Evolutionary conservation across 2,888 invertebrate species (phyloP).

Genomic region (Eupithecia subfuscata): DNA sequence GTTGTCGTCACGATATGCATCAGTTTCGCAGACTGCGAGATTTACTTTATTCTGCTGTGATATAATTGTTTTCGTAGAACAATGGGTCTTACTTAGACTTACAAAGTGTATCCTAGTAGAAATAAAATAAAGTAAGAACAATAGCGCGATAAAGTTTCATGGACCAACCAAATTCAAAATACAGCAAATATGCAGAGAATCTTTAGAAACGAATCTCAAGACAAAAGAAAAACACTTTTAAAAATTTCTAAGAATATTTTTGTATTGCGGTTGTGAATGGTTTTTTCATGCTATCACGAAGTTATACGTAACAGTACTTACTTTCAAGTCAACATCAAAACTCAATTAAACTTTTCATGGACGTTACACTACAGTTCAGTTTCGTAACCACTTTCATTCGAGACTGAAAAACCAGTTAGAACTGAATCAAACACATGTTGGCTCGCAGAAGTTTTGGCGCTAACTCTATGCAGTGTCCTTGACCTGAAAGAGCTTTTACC

Average conservation of each 20-base stretch:
- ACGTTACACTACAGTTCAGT: constrained; percentile 33
- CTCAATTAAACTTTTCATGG: constrained; percentile 44
- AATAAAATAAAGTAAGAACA: constrained; percentile 46
- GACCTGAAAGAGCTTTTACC: constrained; percentile 57
- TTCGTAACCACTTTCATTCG: constrained; percentile 46
- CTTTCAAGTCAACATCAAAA: constrained; percentile 39
- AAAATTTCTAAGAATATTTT: background rate
- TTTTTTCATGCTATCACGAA: constrained; percentile 23
- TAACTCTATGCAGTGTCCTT: constrained; percentile 64
- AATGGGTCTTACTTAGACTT: constrained; percentile 44
- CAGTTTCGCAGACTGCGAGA: constrained; percentile 47
- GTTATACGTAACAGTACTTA: constrained; percentile 30
- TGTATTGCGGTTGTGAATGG: constrained; percentile 6
- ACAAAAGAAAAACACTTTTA: background rate
- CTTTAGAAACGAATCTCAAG: constrained; percentile 8
- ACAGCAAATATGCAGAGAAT: constrained; percentile 14
- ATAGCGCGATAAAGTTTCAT: constrained; percentile 46
- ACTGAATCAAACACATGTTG: constrained; percentile 33
- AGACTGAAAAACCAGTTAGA: constrained; percentile 40
- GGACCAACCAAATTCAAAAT: constrained; percentile 26
- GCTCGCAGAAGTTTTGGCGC: constrained; percentile 55
- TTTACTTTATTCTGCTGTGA: constrained; percentile 48
- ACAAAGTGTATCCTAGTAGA: constrained; percentile 43
- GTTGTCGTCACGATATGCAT: constrained; percentile 42
- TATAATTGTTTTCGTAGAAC: constrained; percentile 53